phyloP scores from a whole-genome alignment of 2,888 invertebrate genomes.

The Pelosia muscerda region DNA sequence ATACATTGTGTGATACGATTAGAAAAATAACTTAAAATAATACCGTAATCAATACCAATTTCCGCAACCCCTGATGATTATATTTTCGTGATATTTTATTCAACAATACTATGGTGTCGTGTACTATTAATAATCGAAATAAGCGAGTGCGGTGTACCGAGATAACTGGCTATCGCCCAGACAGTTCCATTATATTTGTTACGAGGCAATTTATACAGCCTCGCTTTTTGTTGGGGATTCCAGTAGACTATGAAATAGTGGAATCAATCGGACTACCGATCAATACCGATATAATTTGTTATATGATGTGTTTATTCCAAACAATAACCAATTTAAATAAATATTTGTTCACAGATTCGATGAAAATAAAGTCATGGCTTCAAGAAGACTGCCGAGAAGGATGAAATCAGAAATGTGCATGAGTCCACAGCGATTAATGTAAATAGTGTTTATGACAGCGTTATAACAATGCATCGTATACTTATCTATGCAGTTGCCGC shows the following conservation, averaged over 20 bases:
- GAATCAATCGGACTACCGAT: conserved; percentile 64
- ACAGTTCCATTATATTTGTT: conserved; percentile 70
- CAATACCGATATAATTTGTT: conserved; percentile 54
- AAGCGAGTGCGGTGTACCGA: conserved; percentile 55
- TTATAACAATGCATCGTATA: conserved; percentile 68
- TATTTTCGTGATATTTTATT: not conserved
- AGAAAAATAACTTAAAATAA: no score
- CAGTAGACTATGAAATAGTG: conserved; percentile 70
- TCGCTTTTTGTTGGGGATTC: conserved; percentile 67
- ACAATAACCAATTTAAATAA: conserved; percentile 35
- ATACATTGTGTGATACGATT: no score
- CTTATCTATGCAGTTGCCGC: conserved; percentile 69
- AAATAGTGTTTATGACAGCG: conserved; percentile 50
- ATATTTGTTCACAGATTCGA: conserved; percentile 61
- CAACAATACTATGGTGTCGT: not conserved
- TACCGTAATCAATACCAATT: no score
- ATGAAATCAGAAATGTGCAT: conserved; percentile 45
- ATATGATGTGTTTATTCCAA: conserved; percentile 44
- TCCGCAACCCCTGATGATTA: no score
- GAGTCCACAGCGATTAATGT: conserved; percentile 48
- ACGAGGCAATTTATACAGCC: conserved; percentile 68
- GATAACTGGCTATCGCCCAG: conserved; percentile 64
- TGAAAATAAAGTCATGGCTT: conserved; percentile 49
- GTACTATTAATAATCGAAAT: conserved; percentile 61
- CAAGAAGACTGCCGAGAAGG: conserved; percentile 38